A percentile compares a stretch with the other conserved stretches of the same genome.
Evolutionary conservation across 1,140 invertebrate genomes (phyloP).

Genomic region (Sarcophaga peregrina): DNA sequence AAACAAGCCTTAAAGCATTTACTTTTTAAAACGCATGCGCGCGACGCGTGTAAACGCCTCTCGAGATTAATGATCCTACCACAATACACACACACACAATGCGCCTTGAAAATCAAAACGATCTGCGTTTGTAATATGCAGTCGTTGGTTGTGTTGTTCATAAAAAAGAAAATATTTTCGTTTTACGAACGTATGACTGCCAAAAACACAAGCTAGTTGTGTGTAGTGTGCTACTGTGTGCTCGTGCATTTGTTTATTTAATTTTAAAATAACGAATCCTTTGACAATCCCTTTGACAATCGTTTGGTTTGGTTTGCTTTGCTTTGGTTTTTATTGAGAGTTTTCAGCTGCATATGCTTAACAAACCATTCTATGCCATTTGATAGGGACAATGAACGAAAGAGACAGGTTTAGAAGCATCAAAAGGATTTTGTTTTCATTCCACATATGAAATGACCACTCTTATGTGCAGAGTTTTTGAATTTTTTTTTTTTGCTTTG

Average conservation of each 20-base stretch:
- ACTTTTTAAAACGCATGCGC: neutral
- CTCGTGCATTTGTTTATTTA: constrained; percentile 25
- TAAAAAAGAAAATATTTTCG: constrained; percentile 13
- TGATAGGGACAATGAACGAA: neutral
- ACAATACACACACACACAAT: neutral
- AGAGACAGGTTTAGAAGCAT: neutral
- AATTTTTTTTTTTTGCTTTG: no score
- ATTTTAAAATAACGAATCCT: neutral
- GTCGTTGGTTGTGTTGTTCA: neutral
- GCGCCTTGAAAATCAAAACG: neutral
- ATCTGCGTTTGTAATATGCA: no score
- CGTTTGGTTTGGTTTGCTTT: no score
- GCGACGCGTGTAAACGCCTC: constrained; percentile 30
- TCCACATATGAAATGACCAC: neutral
- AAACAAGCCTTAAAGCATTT: neutral
- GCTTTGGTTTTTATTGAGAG: neutral
- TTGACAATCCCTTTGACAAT: neutral
- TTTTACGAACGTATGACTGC: neutral
- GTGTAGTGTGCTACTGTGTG: neutral
- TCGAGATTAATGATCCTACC: constrained; percentile 27
- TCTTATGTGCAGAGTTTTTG: neutral
- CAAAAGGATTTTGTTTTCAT: neutral
- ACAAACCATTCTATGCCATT: neutral
- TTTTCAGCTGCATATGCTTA: constrained; percentile 21
- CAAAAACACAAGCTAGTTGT: neutral